Evolutionary conservation across 2,888 invertebrate genomes (phyloP).

Genomic region (Epirrita christyi): DNA sequence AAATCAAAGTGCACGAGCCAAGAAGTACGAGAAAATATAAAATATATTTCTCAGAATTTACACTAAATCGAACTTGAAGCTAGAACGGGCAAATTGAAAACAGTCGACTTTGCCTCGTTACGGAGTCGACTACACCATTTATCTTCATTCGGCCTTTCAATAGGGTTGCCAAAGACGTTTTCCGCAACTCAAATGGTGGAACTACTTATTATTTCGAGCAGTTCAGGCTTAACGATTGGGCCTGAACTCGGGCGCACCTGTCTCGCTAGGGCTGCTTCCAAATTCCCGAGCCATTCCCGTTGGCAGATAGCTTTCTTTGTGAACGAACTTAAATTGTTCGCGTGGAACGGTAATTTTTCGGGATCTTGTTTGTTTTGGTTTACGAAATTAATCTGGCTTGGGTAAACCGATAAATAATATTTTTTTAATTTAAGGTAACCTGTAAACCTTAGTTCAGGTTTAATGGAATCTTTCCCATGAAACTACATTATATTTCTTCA

Average conservation of each 20-base stretch:
- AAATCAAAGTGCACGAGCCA: constrained; percentile 34
- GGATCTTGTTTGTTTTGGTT: constrained; percentile 25
- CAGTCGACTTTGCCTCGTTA: constrained; percentile 81
- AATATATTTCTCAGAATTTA: constrained; percentile 63
- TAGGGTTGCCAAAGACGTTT: constrained; percentile 78
- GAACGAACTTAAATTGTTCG: constrained; percentile 25
- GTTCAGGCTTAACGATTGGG: constrained; percentile 78
- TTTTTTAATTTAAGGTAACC: background rate
- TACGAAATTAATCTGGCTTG: constrained; percentile 14
- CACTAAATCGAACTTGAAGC: constrained; percentile 70
- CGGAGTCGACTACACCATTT: constrained; percentile 76
- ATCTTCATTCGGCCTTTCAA: constrained; percentile 82
- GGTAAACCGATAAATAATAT: constrained; percentile 7
- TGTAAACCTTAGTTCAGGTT: no score
- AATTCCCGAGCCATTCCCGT: constrained; percentile 13
- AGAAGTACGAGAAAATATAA: constrained; percentile 39
- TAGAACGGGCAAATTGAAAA: constrained; percentile 76
- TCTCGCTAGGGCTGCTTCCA: constrained; percentile 40
- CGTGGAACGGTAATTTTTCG: constrained; percentile 18
- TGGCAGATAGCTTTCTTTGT: constrained; percentile 33
- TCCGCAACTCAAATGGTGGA: constrained; percentile 77
- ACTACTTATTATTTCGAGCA: constrained; percentile 82
- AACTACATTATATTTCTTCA: background rate
- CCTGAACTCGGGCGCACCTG: constrained; percentile 67
- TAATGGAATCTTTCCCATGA: background rate